A percentile compares a stretch with the other conserved stretches of the same genome.
phyloP scores from a whole-genome alignment of 2,113 vertebrate genomes.

The Dicaeum eximium region DNA sequence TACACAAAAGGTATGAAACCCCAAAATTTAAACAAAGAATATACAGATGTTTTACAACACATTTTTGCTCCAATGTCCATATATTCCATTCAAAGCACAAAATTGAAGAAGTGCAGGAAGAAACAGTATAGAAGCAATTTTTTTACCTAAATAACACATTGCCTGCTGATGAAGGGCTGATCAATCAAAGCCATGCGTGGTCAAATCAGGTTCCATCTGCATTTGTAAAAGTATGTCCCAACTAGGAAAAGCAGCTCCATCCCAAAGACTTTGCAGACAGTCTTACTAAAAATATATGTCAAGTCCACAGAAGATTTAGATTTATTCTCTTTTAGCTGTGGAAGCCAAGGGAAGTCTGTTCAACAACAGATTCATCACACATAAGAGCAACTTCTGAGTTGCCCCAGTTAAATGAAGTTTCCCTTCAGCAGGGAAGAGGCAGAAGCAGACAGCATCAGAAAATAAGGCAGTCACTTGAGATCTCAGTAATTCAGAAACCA shows the following conservation, averaged over 20 bases:
- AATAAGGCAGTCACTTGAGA: background rate
- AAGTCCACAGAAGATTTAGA: background rate
- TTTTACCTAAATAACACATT: background rate
- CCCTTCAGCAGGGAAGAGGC: no score
- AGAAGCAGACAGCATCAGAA: background rate
- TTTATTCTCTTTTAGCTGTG: background rate
- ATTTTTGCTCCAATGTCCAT: background rate
- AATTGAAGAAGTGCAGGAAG: background rate
- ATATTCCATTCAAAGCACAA: background rate
- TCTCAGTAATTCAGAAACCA: background rate
- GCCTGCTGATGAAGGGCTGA: background rate
- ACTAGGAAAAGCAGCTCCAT: background rate
- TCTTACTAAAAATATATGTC: background rate
- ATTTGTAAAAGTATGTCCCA: background rate
- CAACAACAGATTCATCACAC: background rate
- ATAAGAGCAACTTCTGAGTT: background rate
- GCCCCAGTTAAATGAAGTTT: background rate
- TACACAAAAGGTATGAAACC: background rate
- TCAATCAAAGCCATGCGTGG: background rate
- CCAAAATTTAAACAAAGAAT: background rate
- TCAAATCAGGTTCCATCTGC: background rate
- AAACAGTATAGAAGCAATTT: background rate
- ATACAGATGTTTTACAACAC: background rate
- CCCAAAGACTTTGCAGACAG: background rate
- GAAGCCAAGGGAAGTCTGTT: background rate